phyloP scores from a whole-genome alignment of 2,113 vertebrate species.

The Phylloscopus trochilus region DNA sequence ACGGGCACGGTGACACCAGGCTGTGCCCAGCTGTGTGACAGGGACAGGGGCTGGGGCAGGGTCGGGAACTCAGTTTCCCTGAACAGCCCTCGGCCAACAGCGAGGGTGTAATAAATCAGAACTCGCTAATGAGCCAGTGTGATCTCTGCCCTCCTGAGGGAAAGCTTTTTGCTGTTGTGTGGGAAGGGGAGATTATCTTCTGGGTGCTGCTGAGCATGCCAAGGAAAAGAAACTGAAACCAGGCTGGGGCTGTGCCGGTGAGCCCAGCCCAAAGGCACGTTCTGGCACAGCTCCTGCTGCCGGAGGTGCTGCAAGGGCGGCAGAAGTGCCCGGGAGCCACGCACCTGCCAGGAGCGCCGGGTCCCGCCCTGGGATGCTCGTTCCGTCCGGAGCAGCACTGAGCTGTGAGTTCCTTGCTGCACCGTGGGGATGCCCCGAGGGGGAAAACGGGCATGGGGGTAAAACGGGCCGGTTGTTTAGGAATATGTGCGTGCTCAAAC shows the following conservation, averaged over 20 bases:
- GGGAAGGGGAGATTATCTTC: neutral
- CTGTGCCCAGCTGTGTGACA: neutral
- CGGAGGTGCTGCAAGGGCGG: rapidly evolving
- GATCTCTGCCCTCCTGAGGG: neutral
- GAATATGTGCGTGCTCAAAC: rapidly evolving
- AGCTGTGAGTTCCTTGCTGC: neutral
- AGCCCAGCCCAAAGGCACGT: rapidly evolving
- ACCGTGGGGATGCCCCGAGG: neutral
- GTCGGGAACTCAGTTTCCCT: neutral
- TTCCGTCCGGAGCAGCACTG: neutral
- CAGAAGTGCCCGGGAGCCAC: neutral
- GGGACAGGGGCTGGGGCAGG: neutral
- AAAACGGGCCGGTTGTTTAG: rapidly evolving
- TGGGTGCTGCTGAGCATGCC: rapidly evolving
- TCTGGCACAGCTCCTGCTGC: neutral
- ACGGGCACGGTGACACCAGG: neutral
- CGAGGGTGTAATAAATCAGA: neutral
- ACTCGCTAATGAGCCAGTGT: neutral
- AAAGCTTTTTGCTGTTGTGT: neutral
- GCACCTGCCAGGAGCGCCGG: rapidly evolving
- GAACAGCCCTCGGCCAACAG: neutral
- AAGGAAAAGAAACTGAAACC: slow-evolving; percentile 26
- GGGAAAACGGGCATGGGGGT: no score
- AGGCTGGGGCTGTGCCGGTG: rapidly evolving
- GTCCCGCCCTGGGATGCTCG: neutral